These are phyloP conservation scores for Hartigia nigra DNA, from an alignment of 2,888 invertebrate genomes.

Conservation along the genomic window DNA sequence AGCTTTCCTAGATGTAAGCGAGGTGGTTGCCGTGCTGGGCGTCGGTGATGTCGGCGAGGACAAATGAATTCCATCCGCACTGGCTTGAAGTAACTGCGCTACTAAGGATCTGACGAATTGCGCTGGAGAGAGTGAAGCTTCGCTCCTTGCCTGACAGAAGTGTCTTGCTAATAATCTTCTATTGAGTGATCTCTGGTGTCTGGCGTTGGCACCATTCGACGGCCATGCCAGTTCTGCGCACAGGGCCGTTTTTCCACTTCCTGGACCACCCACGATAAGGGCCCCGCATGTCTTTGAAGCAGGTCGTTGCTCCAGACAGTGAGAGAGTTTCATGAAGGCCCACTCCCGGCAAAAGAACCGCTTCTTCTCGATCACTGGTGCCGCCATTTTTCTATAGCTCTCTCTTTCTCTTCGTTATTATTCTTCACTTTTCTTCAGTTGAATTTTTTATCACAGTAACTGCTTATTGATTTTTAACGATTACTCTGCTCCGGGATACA, in stretches of 20 bases:
- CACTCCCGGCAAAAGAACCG: constrained; percentile 93
- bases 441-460: not conserved
- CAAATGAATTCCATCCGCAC: constrained; percentile 55
- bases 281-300: constrained; percentile 89
- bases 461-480: not conserved
- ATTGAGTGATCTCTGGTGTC: constrained; percentile 80
- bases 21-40: constrained; percentile 67
- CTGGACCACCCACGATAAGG: constrained; percentile 89
- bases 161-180: constrained; percentile 87
- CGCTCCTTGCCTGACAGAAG: constrained; percentile 87
- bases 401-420: not conserved
- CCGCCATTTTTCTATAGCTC: constrained; percentile 51
- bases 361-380: constrained; percentile 72
- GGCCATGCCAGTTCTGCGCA: constrained; percentile 84
- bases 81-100: constrained; percentile 77
- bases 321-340: constrained; percentile 93
- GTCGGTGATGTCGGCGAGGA: constrained; percentile 51
- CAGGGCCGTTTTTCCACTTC: constrained; percentile 94
- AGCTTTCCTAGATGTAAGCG: constrained; percentile 71
- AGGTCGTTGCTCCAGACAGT: constrained; percentile 90
- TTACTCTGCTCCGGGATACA: not conserved
- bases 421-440: not conserved
- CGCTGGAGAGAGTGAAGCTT: constrained; percentile 85
- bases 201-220: constrained; percentile 73
- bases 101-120: constrained; percentile 88